phyloP scores from a whole-genome alignment of 2,797 vertebrate species.

The Neosalanx taihuensis region DNA sequence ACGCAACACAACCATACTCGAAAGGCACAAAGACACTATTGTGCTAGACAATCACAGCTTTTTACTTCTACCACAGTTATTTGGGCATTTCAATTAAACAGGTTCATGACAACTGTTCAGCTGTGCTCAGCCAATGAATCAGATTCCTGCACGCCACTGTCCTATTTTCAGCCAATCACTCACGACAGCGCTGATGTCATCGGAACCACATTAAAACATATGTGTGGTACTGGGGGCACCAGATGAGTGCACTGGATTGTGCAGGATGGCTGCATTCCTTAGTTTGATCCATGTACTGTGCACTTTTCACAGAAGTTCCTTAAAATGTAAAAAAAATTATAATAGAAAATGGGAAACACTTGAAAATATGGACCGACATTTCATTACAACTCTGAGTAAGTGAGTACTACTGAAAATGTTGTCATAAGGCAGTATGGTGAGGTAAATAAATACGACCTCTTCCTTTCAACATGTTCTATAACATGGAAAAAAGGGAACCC shows the following conservation, averaged over 20 bases:
- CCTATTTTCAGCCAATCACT: neutral
- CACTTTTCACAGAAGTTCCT: too few relatives aligned
- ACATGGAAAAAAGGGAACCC: neutral
- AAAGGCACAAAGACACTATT: slow-evolving; percentile 1
- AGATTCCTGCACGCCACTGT: slow-evolving; percentile 9
- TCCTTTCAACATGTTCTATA: too few relatives aligned
- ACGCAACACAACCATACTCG: neutral
- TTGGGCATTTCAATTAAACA: slow-evolving; percentile 13
- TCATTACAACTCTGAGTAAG: too few relatives aligned
- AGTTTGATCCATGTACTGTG: neutral
- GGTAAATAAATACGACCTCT: too few relatives aligned
- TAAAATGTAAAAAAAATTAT: too few relatives aligned
- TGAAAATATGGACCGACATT: too few relatives aligned
- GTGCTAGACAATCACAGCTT: neutral
- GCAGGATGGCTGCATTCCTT: neutral
- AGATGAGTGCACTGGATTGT: neutral
- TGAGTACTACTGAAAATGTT: too few relatives aligned
- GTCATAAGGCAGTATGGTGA: too few relatives aligned
- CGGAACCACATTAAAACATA: neutral
- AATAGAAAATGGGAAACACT: too few relatives aligned
- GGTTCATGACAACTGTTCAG: neutral
- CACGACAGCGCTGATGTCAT: neutral
- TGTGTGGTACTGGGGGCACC: neutral
- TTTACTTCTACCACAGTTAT: neutral
- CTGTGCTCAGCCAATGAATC: neutral